Conservation (phyloP, 2,888 invertebrate genomes). For the Hemistola chrysoprasaria region DNA sequence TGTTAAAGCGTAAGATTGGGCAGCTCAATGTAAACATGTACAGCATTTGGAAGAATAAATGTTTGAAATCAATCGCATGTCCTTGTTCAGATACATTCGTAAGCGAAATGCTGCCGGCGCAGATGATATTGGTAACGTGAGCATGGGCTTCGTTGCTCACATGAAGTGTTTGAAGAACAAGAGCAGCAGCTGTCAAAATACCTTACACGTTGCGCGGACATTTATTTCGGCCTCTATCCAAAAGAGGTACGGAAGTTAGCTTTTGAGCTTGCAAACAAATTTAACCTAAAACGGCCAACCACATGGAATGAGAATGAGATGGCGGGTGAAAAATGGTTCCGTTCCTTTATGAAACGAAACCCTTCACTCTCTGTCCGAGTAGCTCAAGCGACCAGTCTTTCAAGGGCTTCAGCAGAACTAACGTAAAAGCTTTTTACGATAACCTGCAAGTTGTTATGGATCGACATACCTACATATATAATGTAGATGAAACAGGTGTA, state of each 20-base stretch:
- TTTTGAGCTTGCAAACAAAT: not conserved
- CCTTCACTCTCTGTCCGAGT: slow-evolving; percentile 27
- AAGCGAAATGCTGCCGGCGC: slow-evolving; percentile 2
- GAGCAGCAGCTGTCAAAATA: slow-evolving; percentile 7
- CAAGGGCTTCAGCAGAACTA: slow-evolving; percentile 30
- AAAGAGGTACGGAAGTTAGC: slow-evolving; percentile 3
- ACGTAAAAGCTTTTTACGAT: slow-evolving; percentile 30
- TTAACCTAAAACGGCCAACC: slow-evolving; percentile 7
- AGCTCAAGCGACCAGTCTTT: slow-evolving; percentile 34
- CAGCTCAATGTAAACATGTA: slow-evolving; percentile 16
- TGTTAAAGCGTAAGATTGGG: slow-evolving; percentile 19
- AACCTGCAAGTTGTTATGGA: slow-evolving; percentile 17
- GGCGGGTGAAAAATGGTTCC: slow-evolving; percentile 33
- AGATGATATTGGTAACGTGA: not conserved
- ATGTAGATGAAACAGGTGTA: slow-evolving; percentile 31
- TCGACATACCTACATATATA: slow-evolving; percentile 27
- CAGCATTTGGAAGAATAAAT: slow-evolving; percentile 13
- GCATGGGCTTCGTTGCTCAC: not conserved
- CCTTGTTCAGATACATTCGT: slow-evolving; percentile 32
- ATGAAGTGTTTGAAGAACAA: slow-evolving; percentile 3
- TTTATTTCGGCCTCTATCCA: slow-evolving; percentile 7
- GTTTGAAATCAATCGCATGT: no score
- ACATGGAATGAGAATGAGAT: slow-evolving; percentile 27
- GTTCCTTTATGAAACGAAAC: slow-evolving; percentile 30
- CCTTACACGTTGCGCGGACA: slow-evolving; percentile 1